A percentile compares a stretch with the other conserved stretches of the same genome.
Evolutionary conservation across 2,113 vertebrate genomes (phyloP).

Genomic region (Plecotus auritus): DNA sequence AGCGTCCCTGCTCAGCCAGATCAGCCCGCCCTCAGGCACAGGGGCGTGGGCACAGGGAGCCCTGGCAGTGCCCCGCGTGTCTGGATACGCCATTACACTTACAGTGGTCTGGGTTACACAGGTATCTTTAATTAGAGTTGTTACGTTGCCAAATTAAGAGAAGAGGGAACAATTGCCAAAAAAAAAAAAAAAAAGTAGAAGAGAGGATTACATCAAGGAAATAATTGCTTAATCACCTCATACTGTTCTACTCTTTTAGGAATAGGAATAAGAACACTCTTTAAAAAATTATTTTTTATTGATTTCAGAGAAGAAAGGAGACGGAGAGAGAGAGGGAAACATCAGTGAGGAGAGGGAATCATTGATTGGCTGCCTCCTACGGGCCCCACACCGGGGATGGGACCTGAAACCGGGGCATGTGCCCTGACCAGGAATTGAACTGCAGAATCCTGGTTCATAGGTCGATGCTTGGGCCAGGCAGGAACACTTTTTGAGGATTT

Average conservation of each 20-base stretch:
- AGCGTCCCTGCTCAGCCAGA: neutral
- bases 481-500: neutral
- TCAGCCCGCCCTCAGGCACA: neutral
- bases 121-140: slow-evolving; percentile 28
- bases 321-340: no score
- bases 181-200: neutral
- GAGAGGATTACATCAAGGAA: neutral
- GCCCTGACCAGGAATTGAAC: no score
- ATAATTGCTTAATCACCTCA: neutral
- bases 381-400: no score
- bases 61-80: neutral
- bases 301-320: no score
- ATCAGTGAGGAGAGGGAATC: no score
- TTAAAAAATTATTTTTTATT: neutral
- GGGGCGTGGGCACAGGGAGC: neutral
- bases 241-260: neutral
- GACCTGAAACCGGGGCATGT: no score
- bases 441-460: no score
- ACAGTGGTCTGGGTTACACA: neutral
- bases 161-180: neutral
- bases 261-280: neutral
- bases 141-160: slow-evolving; percentile 21
- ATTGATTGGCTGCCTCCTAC: no score
- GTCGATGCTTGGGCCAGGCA: no score
- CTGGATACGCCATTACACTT: neutral